Evolutionary conservation across 2,888 invertebrate genomes (phyloP).

Genomic region (Synanthedon myopaeformis): DNA sequence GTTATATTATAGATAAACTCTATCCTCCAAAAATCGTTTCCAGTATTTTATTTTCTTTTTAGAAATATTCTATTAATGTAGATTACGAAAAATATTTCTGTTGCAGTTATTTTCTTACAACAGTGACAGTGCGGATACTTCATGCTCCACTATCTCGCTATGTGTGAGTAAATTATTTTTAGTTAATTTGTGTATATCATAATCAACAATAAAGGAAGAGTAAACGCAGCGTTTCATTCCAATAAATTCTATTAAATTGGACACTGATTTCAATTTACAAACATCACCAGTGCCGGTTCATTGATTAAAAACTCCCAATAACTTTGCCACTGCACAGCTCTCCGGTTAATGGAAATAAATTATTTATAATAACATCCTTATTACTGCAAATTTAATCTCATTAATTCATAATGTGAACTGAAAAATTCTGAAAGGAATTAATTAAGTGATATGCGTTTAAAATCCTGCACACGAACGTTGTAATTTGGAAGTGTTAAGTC

Average conservation of each 20-base stretch:
- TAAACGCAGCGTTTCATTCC: neutral
- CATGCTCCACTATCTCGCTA: no score
- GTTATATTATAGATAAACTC: no score
- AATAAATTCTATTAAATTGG: neutral
- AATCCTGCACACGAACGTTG: conserved; percentile 38
- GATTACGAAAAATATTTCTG: no score
- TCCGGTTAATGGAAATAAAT: neutral
- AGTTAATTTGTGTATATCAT: no score
- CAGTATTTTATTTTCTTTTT: no score
- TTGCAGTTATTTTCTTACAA: no score
- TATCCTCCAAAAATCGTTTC: no score
- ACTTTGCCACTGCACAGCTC: neutral
- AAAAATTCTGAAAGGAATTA: conserved; percentile 40
- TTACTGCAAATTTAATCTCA: neutral
- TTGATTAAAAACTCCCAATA: neutral
- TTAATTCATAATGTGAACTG: conserved; percentile 12
- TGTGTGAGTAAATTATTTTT: no score
- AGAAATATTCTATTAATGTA: no score
- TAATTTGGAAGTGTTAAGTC: conserved; percentile 38
- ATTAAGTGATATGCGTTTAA: conserved; percentile 41
- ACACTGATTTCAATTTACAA: neutral
- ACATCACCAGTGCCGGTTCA: neutral
- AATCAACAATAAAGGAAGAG: no score
- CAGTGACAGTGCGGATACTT: no score
- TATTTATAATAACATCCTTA: neutral